Percentiles rank a stretch among this genome's conserved stretches.
Conservation (phyloP, 1,140 invertebrate species). For the Drosophila neocordata region DNA sequence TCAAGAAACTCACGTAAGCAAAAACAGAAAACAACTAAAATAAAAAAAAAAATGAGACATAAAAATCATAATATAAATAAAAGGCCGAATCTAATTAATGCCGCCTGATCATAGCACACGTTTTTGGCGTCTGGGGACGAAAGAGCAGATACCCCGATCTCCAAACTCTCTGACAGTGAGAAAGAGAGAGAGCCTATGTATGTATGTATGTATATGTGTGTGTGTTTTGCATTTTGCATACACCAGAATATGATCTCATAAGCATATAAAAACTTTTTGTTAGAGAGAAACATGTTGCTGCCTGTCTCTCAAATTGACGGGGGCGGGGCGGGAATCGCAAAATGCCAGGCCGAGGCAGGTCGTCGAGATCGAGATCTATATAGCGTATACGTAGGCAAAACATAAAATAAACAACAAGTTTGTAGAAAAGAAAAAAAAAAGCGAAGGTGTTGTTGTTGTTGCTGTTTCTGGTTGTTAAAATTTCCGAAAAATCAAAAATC, state of each 20-base stretch:
- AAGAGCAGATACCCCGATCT: conserved; percentile 22
- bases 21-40: conserved; percentile 13
- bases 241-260: conserved; percentile 73
- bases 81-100: conserved; percentile 72
- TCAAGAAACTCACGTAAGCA: conserved; percentile 67
- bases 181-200: conserved; percentile 23
- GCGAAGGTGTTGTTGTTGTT: conserved; percentile 72
- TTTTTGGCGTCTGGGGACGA: conserved; percentile 49
- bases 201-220: not conserved
- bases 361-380: conserved; percentile 47
- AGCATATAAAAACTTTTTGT: conserved; percentile 30
- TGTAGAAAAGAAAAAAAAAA: conserved; percentile 62
- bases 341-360: conserved; percentile 49
- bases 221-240: conserved; percentile 73
- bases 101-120: conserved; percentile 63
- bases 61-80: conserved; percentile 72
- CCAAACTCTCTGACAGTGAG: conserved; percentile 13
- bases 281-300: conserved; percentile 61
- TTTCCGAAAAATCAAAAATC: conserved; percentile 65
- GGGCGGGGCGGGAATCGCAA: conserved; percentile 59
- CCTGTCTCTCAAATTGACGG: conserved; percentile 39
- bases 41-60: conserved; percentile 28
- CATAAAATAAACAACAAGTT: conserved; percentile 79
- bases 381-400: conserved; percentile 49
- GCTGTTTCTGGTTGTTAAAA: conserved; percentile 54